Base-by-base conservation (phyloP, 2,888 invertebrate species). In the Drosophila silvestris region DNA sequence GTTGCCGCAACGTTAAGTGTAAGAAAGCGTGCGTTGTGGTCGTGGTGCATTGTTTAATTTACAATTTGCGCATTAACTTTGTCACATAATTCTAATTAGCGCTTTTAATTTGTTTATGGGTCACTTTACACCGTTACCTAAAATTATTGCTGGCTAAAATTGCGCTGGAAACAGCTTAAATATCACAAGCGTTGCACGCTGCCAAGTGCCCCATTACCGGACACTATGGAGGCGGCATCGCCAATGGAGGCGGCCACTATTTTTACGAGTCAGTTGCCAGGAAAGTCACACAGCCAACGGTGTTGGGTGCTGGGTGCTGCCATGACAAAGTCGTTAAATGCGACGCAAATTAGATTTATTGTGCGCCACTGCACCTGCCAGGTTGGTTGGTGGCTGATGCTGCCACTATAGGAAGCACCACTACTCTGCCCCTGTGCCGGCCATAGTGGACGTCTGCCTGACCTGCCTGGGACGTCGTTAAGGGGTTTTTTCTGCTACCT, bases 281-380 rank as follows among this genome's bases (percentile, higher is more conserved):
- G 79, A 79, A 80, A 83, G 79, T 70, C 62, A 66, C 50, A 60
- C 66, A 28, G 54, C 51, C 51, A 50, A 59, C 60, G 37, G 52
- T 30, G 26, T 7, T 47, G 28, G 37, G 14, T 19, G 56, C 7
- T 28, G 28, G 37, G 19, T 28, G 81, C 82, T 79, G 82, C 81
- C 91, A 83, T 91, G 92, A 91, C 91, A 91, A 86, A 92, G 91
- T 91, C 91, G 90, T 85, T 92, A 91, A 90, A 91, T 91, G 90
- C 91, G 91, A 92, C 92, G 85, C 92, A 92, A 92, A 92, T 92
- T 92, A 92, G 92, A 92, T 92, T 92, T 91, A 91, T 91, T 91
- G 90, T 91, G 78, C 85, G 70, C 83, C 88, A 81, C 81, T 90
- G 91, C 91, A 91, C 83, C 85, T 81, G 87, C 90, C 85, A 82